These are phyloP conservation scores for Calonectris borealis DNA, from an alignment of 2,113 vertebrate species.

Conservation along the genomic window DNA sequence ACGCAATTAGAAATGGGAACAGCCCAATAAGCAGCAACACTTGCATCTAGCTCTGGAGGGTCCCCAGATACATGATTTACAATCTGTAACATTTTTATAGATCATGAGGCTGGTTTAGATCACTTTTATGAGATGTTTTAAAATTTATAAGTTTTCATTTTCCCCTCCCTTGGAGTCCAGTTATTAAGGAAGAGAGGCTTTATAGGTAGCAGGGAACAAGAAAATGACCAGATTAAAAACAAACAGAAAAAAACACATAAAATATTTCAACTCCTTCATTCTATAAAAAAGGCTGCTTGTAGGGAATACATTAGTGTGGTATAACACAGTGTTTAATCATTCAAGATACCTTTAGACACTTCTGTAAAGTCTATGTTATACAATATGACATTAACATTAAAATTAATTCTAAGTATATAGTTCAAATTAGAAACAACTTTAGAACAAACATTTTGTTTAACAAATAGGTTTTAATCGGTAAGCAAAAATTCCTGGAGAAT, in stretches of 20 bases:
- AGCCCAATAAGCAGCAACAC: neutral
- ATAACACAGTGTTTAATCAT: neutral
- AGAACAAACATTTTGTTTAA: neutral
- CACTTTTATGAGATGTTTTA: neutral
- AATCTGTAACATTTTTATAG: constrained; percentile 15
- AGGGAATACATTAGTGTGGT: neutral
- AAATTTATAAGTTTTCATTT: constrained; percentile 39
- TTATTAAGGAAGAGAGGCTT: neutral
- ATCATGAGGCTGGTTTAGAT: neutral
- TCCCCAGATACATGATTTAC: neutral
- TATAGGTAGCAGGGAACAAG: neutral
- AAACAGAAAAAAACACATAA: neutral
- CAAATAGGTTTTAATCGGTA: neutral
- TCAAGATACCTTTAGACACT: neutral
- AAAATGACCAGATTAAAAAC: neutral
- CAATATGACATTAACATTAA: neutral
- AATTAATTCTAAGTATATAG: neutral
- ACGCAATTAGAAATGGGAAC: neutral
- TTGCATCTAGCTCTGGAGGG: neutral
- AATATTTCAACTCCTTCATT: neutral
- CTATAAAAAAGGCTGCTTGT: neutral
- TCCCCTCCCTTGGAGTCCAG: neutral
- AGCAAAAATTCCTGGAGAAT: neutral
- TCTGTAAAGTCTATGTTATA: neutral
- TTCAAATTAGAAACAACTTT: neutral